Conservation (phyloP, 2,888 invertebrate genomes). For the Lobophora halterata region DNA sequence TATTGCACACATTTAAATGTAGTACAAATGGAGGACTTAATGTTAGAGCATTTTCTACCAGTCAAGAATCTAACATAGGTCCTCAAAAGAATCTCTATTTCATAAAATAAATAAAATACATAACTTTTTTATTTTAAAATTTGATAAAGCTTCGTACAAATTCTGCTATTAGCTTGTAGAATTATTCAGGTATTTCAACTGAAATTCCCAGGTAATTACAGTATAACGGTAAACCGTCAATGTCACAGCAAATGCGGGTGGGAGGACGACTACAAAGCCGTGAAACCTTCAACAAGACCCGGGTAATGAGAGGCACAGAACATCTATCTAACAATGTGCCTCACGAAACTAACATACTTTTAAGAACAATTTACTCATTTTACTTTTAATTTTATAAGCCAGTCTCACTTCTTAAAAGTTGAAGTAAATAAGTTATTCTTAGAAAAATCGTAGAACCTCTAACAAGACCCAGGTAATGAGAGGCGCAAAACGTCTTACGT, state of each 20-base stretch:
- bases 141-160: no score
- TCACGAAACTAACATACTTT: constrained; percentile 5
- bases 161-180: not conserved
- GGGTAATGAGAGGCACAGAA: constrained; percentile 22
- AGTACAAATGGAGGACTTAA: no score
- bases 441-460: constrained; percentile 24
- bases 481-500: constrained; percentile 20
- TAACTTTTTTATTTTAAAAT: no score
- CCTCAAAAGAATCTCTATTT: not conserved
- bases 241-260: constrained; percentile 25
- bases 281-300: constrained; percentile 19
- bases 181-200: constrained; percentile 2
- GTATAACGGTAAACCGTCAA: constrained; percentile 14
- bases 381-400: no score
- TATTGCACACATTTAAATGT: no score
- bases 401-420: no score
- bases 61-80: not conserved
- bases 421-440: no score
- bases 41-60: not conserved
- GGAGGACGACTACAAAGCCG: constrained; percentile 24
- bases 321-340: constrained; percentile 9
- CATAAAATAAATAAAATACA: no score
- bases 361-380: no score
- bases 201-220: constrained; percentile 19
- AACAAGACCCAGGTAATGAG: constrained; percentile 18